A percentile compares a stretch with the other conserved stretches of the same genome.
phyloP scores from a whole-genome alignment of 2,797 vertebrate genomes.

The Heterohyrax brucei region DNA sequence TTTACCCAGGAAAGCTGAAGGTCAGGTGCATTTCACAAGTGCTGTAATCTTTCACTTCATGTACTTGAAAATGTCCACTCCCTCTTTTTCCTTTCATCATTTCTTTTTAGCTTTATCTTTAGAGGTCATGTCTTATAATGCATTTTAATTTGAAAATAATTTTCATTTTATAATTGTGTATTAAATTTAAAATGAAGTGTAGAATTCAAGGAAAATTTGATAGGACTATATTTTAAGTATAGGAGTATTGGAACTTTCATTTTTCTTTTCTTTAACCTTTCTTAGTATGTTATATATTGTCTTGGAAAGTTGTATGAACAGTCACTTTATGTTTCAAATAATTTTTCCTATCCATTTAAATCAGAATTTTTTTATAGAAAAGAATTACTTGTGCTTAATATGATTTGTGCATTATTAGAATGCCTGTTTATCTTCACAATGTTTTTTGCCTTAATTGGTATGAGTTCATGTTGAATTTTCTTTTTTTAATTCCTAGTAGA shows the following conservation, averaged over 20 bases:
- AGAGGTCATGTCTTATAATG: not conserved
- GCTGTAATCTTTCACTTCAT: not conserved
- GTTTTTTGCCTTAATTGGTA: too few species aligned
- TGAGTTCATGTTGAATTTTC: not conserved
- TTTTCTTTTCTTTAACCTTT: not conserved
- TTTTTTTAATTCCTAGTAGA: not conserved
- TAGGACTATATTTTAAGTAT: not conserved
- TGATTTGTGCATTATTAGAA: not conserved
- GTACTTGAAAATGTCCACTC: not conserved
- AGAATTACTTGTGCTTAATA: not conserved
- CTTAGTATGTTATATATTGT: not conserved
- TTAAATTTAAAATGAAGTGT: not conserved
- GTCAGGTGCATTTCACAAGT: not conserved
- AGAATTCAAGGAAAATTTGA: not conserved
- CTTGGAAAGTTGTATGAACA: not conserved
- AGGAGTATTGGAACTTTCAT: not conserved
- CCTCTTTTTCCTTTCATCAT: not conserved
- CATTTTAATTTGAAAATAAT: not conserved
- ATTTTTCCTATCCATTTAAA: not conserved
- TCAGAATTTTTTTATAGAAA: not conserved
- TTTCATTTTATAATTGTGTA: not conserved
- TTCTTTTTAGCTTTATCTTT: not conserved
- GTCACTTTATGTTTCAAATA: not conserved
- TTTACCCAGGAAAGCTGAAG: not conserved
- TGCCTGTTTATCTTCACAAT: not conserved